Evolutionary conservation across 2,113 vertebrate genomes (phyloP).

Genomic region (Indicator maculatus): DNA sequence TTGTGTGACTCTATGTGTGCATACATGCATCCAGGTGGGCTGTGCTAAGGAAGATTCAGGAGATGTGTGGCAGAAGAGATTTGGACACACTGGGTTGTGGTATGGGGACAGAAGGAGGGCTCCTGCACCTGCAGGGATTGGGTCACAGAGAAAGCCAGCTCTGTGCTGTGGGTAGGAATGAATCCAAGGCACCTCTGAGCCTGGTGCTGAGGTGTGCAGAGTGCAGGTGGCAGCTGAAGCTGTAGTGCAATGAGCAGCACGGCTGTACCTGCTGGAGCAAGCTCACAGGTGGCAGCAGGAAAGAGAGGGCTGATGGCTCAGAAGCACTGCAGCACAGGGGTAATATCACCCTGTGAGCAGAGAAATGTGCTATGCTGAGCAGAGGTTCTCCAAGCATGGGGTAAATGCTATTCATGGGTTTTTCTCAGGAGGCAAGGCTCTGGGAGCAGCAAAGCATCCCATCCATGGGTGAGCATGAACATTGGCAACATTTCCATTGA

Average conservation of each 20-base stretch:
- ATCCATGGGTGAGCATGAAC: accelerated
- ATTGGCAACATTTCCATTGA: neutral
- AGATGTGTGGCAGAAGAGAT: neutral
- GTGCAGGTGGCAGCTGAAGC: neutral
- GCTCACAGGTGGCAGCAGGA: accelerated
- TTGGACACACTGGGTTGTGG: neutral
- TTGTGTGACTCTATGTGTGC: too few relatives aligned
- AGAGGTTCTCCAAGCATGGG: neutral
- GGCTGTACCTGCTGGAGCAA: neutral
- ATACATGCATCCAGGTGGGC: accelerated
- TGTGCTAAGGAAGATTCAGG: accelerated
- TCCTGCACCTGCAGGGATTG: neutral
- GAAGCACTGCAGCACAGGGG: too few relatives aligned
- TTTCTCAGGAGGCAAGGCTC: neutral
- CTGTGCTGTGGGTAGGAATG: neutral
- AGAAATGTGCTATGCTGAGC: neutral
- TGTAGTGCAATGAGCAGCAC: neutral
- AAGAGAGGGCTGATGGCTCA: accelerated
- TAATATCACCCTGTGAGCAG: neutral
- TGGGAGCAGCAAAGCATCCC: neutral
- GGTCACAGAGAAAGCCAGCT: accelerated
- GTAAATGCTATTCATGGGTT: neutral
- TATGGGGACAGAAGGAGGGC: accelerated
- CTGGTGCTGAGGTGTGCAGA: neutral
- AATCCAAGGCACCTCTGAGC: neutral